A percentile compares a stretch with the other conserved stretches of the same genome.
Evolutionary conservation across 2,113 vertebrate species (phyloP).

Genomic region (Poecile atricapillus): DNA sequence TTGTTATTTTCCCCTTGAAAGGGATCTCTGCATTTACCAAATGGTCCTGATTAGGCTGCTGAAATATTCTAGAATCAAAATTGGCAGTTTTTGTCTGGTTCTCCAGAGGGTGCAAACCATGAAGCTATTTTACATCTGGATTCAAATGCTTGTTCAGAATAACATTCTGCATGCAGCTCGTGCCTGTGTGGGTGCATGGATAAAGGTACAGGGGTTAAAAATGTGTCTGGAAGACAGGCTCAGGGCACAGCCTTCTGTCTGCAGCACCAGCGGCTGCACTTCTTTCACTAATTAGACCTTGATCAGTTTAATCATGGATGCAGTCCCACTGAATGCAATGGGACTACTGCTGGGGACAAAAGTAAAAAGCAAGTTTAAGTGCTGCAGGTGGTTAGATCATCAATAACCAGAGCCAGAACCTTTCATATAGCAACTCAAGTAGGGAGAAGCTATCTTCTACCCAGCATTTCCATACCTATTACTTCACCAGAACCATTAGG

Average conservation of each 20-base stretch:
- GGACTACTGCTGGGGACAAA: conserved; percentile 30
- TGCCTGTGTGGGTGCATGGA: background rate
- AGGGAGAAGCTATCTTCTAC: conserved; percentile 19
- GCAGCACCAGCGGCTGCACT: background rate
- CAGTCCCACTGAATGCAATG: conserved; percentile 11
- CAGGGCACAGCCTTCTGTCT: background rate
- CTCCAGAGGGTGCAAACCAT: background rate
- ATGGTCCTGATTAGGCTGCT: background rate
- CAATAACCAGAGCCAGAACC: conserved; percentile 9
- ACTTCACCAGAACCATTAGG: conserved; percentile 50
- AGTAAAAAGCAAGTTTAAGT: conserved; percentile 31
- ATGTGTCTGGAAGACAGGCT: background rate
- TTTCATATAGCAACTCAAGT: conserved; percentile 9
- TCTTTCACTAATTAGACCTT: conserved; percentile 36
- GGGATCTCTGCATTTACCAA: background rate
- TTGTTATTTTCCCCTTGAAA: background rate
- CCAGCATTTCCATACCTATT: conserved; percentile 51
- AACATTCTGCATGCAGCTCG: background rate
- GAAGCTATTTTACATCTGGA: background rate
- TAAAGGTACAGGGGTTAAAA: background rate
- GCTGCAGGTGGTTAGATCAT: conserved; percentile 33
- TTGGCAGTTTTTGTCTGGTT: background rate
- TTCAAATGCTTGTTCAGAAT: background rate
- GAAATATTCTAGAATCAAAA: background rate
- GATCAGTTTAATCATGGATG: conserved; percentile 36